These are phyloP conservation scores for Rhinoptilus africanus DNA, from an alignment of 2,113 vertebrate species.

Conservation along the genomic window DNA sequence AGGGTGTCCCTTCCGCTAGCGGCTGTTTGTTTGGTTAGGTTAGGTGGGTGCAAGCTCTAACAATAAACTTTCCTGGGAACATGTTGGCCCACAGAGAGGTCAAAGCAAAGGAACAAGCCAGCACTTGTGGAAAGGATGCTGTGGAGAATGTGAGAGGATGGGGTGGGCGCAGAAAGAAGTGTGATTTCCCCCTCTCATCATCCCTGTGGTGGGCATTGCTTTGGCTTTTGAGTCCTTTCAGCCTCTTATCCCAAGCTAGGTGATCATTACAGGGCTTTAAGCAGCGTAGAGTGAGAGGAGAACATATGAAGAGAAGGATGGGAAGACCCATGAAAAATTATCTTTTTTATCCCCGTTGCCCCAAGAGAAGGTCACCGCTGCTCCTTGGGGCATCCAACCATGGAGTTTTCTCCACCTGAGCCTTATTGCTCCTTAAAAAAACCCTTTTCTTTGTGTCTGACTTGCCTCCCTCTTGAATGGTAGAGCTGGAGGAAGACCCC, in stretches of 20 bases:
- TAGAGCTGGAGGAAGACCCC: neutral
- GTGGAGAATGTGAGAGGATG: neutral
- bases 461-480: neutral
- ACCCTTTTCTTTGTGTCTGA: neutral
- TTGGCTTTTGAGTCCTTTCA: neutral
- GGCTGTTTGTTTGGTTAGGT: neutral
- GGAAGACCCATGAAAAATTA: neutral
- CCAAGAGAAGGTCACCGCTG: neutral
- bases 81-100: accelerated
- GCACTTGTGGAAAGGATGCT: neutral
- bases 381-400: neutral
- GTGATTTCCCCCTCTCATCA: neutral
- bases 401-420: neutral
- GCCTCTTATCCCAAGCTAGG: neutral
- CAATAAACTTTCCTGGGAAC: neutral
- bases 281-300: neutral
- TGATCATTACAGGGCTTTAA: neutral
- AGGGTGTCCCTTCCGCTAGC: neutral
- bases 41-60: neutral
- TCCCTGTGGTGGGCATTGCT: neutral
- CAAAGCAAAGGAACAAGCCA: neutral
- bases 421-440: neutral
- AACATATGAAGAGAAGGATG: neutral
- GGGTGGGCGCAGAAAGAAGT: neutral
- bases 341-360: neutral